Evolutionary conservation across 2,113 vertebrate genomes (phyloP).

Genomic region (Tychaedon coryphoeus): DNA sequence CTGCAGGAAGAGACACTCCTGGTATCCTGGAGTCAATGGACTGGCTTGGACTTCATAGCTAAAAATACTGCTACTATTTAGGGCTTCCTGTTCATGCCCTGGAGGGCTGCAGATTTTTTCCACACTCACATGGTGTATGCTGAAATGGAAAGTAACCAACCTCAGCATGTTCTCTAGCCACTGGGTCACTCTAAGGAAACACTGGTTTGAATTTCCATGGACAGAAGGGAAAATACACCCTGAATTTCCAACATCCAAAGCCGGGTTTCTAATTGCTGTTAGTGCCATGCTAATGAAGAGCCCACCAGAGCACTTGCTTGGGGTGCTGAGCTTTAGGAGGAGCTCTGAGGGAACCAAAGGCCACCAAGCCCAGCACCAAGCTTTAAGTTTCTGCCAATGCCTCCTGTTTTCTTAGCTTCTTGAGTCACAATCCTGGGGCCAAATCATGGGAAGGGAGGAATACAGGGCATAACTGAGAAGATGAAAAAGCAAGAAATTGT

Average conservation of each 20-base stretch:
- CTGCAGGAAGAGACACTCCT: neutral
- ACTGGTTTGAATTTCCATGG: neutral
- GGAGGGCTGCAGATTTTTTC: neutral
- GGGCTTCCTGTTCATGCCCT: neutral
- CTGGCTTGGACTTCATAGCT: neutral
- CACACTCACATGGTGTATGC: rapidly evolving
- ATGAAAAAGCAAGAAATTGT: neutral
- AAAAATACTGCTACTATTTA: slow-evolving; percentile 2
- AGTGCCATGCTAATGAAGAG: neutral
- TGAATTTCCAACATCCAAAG: neutral
- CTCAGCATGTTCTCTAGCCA: neutral
- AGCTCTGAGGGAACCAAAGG: neutral
- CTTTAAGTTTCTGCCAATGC: neutral
- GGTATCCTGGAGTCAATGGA: neutral
- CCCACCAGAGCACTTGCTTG: neutral
- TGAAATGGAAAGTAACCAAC: neutral
- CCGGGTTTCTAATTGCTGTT: neutral
- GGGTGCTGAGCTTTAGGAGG: neutral
- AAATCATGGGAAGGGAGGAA: neutral
- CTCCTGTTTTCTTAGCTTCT: neutral
- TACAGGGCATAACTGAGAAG: neutral
- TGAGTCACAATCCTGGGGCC: rapidly evolving
- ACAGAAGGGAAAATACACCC: neutral
- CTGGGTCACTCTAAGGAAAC: neutral
- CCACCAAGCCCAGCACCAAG: neutral